Evolutionary conservation across 2,888 invertebrate species (phyloP), one percentile per base, ranked within the genome.

Genomic region (Mythimna vitellina): DNA sequence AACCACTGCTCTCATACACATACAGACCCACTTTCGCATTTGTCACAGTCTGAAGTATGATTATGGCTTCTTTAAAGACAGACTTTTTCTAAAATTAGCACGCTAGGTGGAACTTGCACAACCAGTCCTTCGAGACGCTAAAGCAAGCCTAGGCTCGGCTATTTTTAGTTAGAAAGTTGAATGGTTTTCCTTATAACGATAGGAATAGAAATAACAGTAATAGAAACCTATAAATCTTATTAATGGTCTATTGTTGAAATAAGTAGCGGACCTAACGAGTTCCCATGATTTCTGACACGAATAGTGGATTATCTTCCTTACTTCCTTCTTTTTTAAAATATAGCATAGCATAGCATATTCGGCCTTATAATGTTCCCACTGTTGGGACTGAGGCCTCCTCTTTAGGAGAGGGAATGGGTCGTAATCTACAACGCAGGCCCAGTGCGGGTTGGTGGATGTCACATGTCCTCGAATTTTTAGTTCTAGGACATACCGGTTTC

Each of bases 151-250:
- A 25, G 14, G 25, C 46, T 46, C 46, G 5, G 46, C 17, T 22
- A 62, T 57, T 61, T 58, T 51, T 35, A 29, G 22, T n/a, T 71
- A 57, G 78, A 78, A 76, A 76, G 78, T 78, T 46, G 56, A 20
- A 35, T 42, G 57, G 20, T 65, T 32, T 72, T 72, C 20, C 49
- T 29, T 49, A 38, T 53, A 57, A 29, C 9, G 17, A 46, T 53
- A 71, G n/a, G 6, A 53, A 38, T 65, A 46, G 12, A 14, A 51
- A 25, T 65, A 70, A 62, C 46, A 5, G 49, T 20, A 58, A 46
- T 46, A 42, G 3, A 51, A 51, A 73, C 32, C 17, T 42, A 54
- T 66, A 63, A 73, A 38, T 64, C 9, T 38, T 46, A 46, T 53
- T 78, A 8, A 54, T 63, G 32, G 22, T 14, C 32, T 35, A 63